Percentiles rank a stretch among this genome's conserved stretches.
Evolutionary conservation across 2,113 vertebrate genomes (phyloP).

Genomic region (Pimephales promelas): DNA sequence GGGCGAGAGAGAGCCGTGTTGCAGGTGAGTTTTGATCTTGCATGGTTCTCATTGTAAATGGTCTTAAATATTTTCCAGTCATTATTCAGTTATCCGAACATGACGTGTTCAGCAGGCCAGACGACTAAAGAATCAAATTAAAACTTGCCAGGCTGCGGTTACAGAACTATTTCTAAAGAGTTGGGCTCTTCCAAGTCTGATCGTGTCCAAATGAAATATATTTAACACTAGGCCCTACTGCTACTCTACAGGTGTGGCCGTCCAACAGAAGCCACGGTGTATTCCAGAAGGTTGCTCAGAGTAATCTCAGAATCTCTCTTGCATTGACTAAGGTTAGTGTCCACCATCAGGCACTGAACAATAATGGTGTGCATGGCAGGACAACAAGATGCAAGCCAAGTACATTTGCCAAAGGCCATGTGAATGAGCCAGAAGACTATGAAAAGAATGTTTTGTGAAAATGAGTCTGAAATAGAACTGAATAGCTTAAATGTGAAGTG

Average conservation of each 20-base stretch:
- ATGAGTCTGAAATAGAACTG: not conserved
- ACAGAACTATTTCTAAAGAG: not conserved
- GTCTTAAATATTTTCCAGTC: not conserved
- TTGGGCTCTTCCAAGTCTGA: not conserved
- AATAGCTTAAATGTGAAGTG: not conserved
- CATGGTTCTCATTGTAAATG: not conserved
- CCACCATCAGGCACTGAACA: not conserved
- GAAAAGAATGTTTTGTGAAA: slow-evolving; percentile 19
- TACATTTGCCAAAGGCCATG: slow-evolving; percentile 6
- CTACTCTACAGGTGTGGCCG: not conserved
- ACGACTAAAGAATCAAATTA: no score
- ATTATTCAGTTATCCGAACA: not conserved
- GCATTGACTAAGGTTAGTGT: not conserved
- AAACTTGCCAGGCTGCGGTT: not conserved
- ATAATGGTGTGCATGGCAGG: slow-evolving; percentile 4
- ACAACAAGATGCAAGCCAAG: slow-evolving; percentile 9
- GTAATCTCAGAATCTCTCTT: not conserved
- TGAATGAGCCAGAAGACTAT: slow-evolving; percentile 23
- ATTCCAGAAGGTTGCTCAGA: not conserved
- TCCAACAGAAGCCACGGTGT: not conserved
- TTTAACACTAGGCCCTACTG: not conserved
- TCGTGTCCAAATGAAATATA: not conserved
- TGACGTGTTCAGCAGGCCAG: not conserved
- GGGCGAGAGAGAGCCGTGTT: not conserved
- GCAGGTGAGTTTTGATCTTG: not conserved